Conservation (phyloP, 2,888 invertebrate species). For the Calameuta idolon region DNA sequence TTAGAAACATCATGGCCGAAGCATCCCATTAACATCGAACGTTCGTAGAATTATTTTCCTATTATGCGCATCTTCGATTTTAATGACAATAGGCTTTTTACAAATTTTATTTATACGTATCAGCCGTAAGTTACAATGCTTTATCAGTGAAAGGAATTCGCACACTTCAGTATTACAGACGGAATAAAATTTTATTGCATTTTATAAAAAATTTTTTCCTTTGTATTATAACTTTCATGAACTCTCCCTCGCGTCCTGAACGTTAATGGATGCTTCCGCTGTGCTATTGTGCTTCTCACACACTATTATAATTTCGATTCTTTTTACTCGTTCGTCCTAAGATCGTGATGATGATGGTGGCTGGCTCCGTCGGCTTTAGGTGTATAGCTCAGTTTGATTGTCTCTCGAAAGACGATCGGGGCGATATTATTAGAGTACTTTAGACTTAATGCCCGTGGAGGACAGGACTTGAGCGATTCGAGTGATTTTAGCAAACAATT, state of each 20-base stretch:
- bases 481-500: not conserved
- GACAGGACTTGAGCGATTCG: not conserved
- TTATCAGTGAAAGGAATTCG: not conserved
- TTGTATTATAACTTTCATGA: not conserved
- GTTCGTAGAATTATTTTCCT: too few species aligned
- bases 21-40: not conserved
- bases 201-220: not conserved
- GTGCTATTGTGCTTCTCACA: not conserved
- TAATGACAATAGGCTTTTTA: not conserved
- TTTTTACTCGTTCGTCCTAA: not conserved
- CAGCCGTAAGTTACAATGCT: not conserved
- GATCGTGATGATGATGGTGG: not conserved
- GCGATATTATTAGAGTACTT: constrained; percentile 2
- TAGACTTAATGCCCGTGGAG: not conserved
- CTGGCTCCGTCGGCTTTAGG: not conserved
- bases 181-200: not conserved
- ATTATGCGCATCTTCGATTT: too few species aligned
- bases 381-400: not conserved
- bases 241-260: not conserved
- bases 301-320: not conserved
- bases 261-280: constrained; percentile 28
- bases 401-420: not conserved
- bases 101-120: not conserved
- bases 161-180: not conserved
- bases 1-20: not conserved